Evolutionary conservation across 2,797 vertebrate genomes (phyloP), one percentile per base, ranked within the genome.

Genomic region (Galago senegalensis): DNA sequence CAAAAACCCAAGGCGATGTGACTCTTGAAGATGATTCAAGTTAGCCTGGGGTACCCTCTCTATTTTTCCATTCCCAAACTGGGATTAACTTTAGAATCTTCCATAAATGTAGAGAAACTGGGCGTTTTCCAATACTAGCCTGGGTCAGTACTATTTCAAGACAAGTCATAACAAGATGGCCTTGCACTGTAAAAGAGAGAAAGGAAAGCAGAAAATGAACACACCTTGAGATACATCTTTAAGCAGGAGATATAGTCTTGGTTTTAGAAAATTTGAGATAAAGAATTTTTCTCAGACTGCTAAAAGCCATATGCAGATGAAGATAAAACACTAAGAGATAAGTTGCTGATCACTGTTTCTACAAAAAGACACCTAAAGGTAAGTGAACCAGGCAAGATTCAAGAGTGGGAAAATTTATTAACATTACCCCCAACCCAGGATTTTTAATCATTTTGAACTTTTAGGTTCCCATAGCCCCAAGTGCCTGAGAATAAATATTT

Each of bases 1-100:
- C 79, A 82, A 94, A 85, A 94, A 94, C 93, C 79, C 94, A 96
- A 96, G 81, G 83, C 29, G 89, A 94, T 53, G 20, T 69, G 56
- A 95, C 29, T 75, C 95, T 96, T 95, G 97, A 94, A 93, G 89
- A 93, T 7, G 93, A 75, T 93, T 95, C 97, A 96, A 96, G 96
- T 96, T 97, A 90, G 81, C 97, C 97, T 75, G 95, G 97, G 95
- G 85, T 96, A 96, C 95, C 94, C 95, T 97, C 84, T 96, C 95
- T n/a, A 4, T 96, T 96, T 96, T 92, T 96, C 95, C 94, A 96
- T 87, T 97, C 87, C 94, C 87, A 94, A 96, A 92, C 73, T 67
- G 91, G 90, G 82, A 93, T 91, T 88, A 88, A 82, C 76, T 92
- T 95, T 82, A 65, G 90, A 96, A 89, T 89, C 95, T 94, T 96